Base-by-base conservation (phyloP, 35 echinoderm and acorn worm species). In the Apostichopus parvimensis region DNA sequence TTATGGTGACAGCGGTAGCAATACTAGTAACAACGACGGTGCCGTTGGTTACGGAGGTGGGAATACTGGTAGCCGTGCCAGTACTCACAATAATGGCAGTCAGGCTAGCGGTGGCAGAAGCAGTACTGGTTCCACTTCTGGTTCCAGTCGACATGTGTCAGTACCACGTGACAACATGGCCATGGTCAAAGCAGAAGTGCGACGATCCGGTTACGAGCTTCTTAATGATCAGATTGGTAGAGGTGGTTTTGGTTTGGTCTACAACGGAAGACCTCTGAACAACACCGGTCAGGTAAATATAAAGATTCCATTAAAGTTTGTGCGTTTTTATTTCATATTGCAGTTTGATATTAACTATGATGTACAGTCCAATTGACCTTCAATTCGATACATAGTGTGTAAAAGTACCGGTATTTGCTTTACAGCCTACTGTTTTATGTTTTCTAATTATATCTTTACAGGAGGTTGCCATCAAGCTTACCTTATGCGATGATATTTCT, bases 181-280 rank as follows among this genome's bases (percentile, higher is more conserved):
- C 14, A 23, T 58, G 58, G 81, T 14, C 20, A 17, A 59, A 17
- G 54, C 17, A 59, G 11, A 58, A 58, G 9, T 84, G 81, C 54
- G 28, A 20, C 0, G 55, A 7, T n/a, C 18, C 81, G 81, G 81
- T 53, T 84, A 53, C 55, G 54, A 84, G 54, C 81, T 84, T 18
- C 54, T 84, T 55, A 34, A 34, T 34, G 81, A 84, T 14, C 81
- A 84, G n/a, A 17, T 84, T 56, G 81, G 81, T 53, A 54, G 21
- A 12, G 81, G 81, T 18, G 81, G 81, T 22, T 84, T 84, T 24
- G 81, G 81, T 7, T 17, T 84, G 81, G 81, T 84, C 15, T 84
- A 84, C 81, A 58, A 18, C 18, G 81, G 81, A 18, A 18, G 81
- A 84, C 28, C 28, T 34, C 28, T 34, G 28, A 34, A 34, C 28